A percentile compares a stretch with the other conserved stretches of the same genome.
phyloP scores from a whole-genome alignment of 2,888 invertebrate genomes.

The Chrysodeixis includens region DNA sequence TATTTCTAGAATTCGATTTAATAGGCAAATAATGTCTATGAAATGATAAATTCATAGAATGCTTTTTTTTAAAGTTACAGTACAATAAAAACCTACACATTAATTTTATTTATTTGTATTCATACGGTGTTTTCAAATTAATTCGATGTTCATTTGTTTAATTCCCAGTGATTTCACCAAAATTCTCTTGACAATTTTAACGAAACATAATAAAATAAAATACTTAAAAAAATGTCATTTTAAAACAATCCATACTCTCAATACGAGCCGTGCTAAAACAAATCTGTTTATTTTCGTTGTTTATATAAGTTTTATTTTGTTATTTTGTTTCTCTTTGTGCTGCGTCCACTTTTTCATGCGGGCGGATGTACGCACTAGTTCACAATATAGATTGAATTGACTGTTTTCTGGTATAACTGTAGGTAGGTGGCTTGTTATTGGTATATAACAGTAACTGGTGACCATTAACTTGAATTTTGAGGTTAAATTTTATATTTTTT shows the following conservation, averaged over 20 bases:
- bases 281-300: not conserved
- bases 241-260: not conserved
- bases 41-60: too few species aligned
- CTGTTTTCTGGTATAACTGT: not conserved
- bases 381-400: not conserved
- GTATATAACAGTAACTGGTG: not conserved
- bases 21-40: too few species aligned
- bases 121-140: not conserved
- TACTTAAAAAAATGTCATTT: not conserved
- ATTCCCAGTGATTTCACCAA: not conserved
- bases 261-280: not conserved
- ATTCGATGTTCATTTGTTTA: not conserved
- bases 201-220: not conserved
- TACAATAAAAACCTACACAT: too few species aligned
- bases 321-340: constrained; percentile 1
- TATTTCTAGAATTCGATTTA: too few species aligned
- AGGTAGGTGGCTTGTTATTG: not conserved
- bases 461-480: too few species aligned
- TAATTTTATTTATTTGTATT: too few species aligned
- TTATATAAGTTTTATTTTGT: not conserved
- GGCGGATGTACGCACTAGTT: constrained; percentile 2
- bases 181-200: not conserved
- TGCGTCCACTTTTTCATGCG: not conserved
- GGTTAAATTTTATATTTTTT: too few species aligned
- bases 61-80: too few species aligned